Base-by-base conservation (phyloP, 2,797 vertebrate species). In the Ibycter americanus region DNA sequence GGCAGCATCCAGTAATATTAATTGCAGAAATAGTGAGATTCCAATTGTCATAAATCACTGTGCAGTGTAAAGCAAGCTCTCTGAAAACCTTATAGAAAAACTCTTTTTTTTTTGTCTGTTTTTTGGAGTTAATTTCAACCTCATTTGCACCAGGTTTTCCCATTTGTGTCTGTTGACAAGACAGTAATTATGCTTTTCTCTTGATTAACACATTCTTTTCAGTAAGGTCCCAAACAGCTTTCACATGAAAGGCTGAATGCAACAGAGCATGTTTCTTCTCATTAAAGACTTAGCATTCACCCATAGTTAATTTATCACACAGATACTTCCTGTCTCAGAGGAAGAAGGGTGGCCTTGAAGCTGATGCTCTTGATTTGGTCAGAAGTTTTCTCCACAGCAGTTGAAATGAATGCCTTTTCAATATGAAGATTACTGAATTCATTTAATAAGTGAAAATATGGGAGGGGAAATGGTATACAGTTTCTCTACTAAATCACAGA, bases 151-250 rank as follows among this genome's bases (percentile, higher is more conserved):
- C 46, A 84, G n/a, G 59, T 34, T 85, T 97, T 93, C 92, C 71
- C 52, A 86, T 77, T 89, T 89, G 83, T 83, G 74, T 62, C 55
- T 94, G 56, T 56, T 93, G 73, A 87, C 66, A 84, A 70, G 91
- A 93, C 19, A 58, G 89, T 73, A 93, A 89, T 83, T 87, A 96
- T 51, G 38, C 31, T 87, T 91, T 92, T 78, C 79, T 89, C 79
- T 83, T 96, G 95, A 96, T 94, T 93, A 96, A 95, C 94, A 93
- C 68, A 88, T 93, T 92, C 82, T 94, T 87, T 94, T 92, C 87
- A 91, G 82, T 56, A 59, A 91, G 44, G 51, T 90, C 80, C 83
- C 27, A 52, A 91, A 81, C 47, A 96, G 42, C 59, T 93, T 96
- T 90, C 91, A 94, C 51, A 86, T 66, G 76, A 93, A 96, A 92